Evolutionary conservation across 2,888 invertebrate species (phyloP).

Genomic region (Drosophila kambysellisi): DNA sequence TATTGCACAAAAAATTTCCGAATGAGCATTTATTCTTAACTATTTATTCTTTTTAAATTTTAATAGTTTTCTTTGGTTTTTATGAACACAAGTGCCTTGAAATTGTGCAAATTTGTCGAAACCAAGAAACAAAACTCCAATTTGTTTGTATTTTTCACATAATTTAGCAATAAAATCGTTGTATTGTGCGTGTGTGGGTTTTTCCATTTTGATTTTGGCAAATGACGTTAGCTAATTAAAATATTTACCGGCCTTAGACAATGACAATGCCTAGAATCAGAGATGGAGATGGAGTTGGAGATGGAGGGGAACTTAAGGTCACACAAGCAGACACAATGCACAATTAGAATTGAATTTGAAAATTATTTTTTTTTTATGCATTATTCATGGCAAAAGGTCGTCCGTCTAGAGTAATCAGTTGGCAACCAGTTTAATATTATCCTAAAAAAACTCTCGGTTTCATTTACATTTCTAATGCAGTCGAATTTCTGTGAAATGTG

Average conservation of each 20-base stretch:
- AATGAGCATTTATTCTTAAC: constrained; percentile 18
- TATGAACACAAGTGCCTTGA: constrained; percentile 58
- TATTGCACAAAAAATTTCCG: constrained; percentile 35
- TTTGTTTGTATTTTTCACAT: constrained; percentile 55
- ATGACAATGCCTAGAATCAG: constrained; percentile 45
- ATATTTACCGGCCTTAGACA: constrained; percentile 26
- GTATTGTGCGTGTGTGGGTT: constrained; percentile 23
- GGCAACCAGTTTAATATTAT: constrained; percentile 27
- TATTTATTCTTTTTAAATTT: constrained; percentile 30
- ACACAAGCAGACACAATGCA: constrained; percentile 53
- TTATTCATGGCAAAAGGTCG: constrained; percentile 42
- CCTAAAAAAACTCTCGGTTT: constrained; percentile 68
- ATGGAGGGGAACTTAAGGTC: constrained; percentile 54
- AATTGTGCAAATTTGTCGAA: constrained; percentile 62
- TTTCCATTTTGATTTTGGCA: constrained; percentile 35
- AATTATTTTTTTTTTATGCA: constrained; percentile 29
- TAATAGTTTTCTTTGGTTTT: constrained; percentile 27
- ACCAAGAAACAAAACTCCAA: constrained; percentile 15
- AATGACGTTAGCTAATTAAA: constrained; percentile 44
- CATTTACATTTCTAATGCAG: constrained; percentile 70
- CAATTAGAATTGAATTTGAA: constrained; percentile 51
- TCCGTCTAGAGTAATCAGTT: constrained; percentile 19
- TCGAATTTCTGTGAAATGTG: constrained; percentile 56
- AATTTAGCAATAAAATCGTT: constrained; percentile 54
- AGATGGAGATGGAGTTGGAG: constrained; percentile 13